Percentiles rank a stretch among this genome's conserved stretches.
Conservation (phyloP, 2,797 vertebrate genomes). For the Cynodonichthys magdalenae region DNA sequence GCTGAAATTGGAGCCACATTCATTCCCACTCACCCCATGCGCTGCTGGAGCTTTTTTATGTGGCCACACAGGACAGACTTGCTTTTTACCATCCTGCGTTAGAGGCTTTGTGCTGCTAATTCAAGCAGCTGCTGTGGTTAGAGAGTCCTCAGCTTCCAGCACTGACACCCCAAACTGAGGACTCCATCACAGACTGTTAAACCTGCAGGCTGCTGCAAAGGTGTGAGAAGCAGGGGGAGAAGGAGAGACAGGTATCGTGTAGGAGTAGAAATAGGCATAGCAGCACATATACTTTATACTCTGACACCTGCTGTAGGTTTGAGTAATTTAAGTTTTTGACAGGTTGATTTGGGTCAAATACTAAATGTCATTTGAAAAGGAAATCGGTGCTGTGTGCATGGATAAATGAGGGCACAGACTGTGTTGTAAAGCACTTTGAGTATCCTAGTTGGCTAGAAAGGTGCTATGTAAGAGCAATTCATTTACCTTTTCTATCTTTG, state of each 20-base stretch:
- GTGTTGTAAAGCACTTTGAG: no score
- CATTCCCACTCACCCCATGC: background rate
- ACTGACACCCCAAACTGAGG: conserved; percentile 34
- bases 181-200: conserved; percentile 66
- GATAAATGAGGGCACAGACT: no score
- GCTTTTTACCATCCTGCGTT: conserved; percentile 28
- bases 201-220: conserved; percentile 32
- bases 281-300: conserved; percentile 12
- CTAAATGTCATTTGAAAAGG: background rate
- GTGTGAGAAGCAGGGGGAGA: conserved; percentile 21
- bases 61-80: conserved; percentile 42
- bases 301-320: conserved; percentile 22
- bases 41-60: conserved; percentile 37
- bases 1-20: conserved; percentile 6
- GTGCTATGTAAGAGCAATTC: background rate
- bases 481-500: conserved; percentile 16
- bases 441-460: no score
- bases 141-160: conserved; percentile 44
- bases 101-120: conserved; percentile 39
- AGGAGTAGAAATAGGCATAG: conserved; percentile 6
- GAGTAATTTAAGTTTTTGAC: conserved; percentile 10
- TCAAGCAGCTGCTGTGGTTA: conserved; percentile 27
- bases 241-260: conserved; percentile 21
- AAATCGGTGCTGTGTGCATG: no score
- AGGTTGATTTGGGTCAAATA: conserved; percentile 22